Evolutionary conservation across 2,797 vertebrate genomes (phyloP).

Genomic region (Lagorchestes hirsutus): DNA sequence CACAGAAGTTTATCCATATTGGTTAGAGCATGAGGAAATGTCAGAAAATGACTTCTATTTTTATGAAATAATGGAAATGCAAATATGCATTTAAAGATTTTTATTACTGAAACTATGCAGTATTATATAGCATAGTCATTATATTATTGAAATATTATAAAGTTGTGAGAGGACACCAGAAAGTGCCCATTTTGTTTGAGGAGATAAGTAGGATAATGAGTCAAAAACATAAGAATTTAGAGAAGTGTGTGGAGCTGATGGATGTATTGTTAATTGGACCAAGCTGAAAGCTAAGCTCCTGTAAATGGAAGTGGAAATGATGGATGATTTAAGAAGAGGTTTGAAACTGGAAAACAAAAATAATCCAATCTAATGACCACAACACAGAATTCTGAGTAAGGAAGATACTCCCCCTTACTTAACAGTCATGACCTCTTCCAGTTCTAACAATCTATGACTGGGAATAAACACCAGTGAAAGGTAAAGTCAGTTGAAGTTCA

Average conservation of each 20-base stretch:
- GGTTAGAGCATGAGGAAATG: constrained; percentile 6
- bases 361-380: background rate
- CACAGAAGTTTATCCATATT: background rate
- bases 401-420: background rate
- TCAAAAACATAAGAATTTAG: background rate
- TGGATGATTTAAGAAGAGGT: background rate
- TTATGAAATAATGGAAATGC: background rate
- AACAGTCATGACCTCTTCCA: background rate
- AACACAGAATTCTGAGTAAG: background rate
- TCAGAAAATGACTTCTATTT: background rate
- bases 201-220: background rate
- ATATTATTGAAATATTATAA: background rate
- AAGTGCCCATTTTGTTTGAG: background rate
- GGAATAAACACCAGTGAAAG: background rate
- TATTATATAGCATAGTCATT: too few species aligned
- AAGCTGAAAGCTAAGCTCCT: background rate
- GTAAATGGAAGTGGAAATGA: background rate
- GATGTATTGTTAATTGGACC: background rate
- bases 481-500: background rate
- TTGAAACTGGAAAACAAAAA: background rate
- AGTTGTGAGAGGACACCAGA: background rate
- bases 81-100: background rate
- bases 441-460: background rate
- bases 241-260: background rate
- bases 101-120: background rate